Evolutionary conservation across 2,888 invertebrate genomes (phyloP).

Genomic region (Philaethria dido): DNA sequence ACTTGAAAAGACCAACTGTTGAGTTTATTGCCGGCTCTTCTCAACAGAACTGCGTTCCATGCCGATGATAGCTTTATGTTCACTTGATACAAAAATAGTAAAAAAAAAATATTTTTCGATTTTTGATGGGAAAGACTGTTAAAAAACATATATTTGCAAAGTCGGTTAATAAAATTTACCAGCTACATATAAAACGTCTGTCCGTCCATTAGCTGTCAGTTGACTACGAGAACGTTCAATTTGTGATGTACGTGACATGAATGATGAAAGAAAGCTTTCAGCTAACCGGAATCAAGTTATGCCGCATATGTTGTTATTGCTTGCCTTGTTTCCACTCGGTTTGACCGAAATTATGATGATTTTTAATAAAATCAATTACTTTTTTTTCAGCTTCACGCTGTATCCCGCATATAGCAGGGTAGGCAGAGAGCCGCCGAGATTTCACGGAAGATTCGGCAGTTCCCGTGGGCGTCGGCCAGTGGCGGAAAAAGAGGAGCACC

Average conservation of each 20-base stretch:
- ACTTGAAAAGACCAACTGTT: no score
- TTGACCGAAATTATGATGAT: background rate
- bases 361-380: conserved; percentile 1
- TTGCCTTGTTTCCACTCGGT: conserved; percentile 4
- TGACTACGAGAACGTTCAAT: conserved; percentile 32
- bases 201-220: conserved; percentile 30
- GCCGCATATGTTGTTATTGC: conserved; percentile 12
- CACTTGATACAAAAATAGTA: no score
- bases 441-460: no score
- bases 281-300: conserved; percentile 31
- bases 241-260: conserved; percentile 33
- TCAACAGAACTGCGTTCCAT: no score
- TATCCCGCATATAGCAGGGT: no score
- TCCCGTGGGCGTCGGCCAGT: no score
- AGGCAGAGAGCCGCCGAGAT: no score
- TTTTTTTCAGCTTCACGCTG: no score
- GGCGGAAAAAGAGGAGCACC: no score
- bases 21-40: no score
- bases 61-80: no score
- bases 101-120: no score
- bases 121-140: background rate
- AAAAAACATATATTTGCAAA: background rate
- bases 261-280: conserved; percentile 36
- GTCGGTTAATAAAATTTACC: conserved; percentile 11
- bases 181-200: conserved; percentile 15